Percentiles rank a stretch among this genome's conserved stretches.
These are phyloP conservation scores for Papilio polyxenes DNA, from an alignment of 1,140 invertebrate species.

Conservation along the genomic window DNA sequence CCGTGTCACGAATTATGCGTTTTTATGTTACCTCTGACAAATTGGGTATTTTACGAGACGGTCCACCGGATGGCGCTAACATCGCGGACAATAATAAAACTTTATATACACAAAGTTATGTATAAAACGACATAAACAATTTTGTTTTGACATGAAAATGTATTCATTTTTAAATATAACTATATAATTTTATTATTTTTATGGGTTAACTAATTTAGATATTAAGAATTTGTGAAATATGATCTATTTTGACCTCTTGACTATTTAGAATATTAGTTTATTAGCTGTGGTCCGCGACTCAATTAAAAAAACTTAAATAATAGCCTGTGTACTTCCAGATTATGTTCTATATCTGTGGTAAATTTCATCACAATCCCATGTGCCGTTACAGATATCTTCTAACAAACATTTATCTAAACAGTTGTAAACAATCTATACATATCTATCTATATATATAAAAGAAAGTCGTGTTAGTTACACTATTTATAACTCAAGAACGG, in stretches of 20 bases:
- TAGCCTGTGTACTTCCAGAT: no score
- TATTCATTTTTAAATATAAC: neutral
- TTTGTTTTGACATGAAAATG: neutral
- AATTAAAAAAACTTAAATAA: no score
- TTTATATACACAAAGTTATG: neutral
- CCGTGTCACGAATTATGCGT: conserved; percentile 49
- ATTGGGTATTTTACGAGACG: conserved; percentile 58
- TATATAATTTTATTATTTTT: neutral
- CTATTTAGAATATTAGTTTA: neutral
- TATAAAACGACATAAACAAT: neutral
- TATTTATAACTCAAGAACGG: no score
- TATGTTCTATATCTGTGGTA: no score
- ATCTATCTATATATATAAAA: no score
- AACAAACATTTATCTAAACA: no score
- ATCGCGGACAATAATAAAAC: conserved; percentile 19
- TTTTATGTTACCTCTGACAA: conserved; percentile 55
- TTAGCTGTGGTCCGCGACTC: neutral
- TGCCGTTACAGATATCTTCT: no score
- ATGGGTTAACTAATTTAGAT: neutral
- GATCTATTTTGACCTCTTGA: no score
- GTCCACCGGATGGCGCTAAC: conserved; percentile 15
- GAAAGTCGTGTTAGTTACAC: no score
- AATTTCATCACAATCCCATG: no score
- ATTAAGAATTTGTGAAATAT: no score
- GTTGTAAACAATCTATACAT: no score